These are phyloP conservation scores for Cinclus cinclus DNA, from an alignment of 2,113 vertebrate genomes.

Conservation along the genomic window DNA sequence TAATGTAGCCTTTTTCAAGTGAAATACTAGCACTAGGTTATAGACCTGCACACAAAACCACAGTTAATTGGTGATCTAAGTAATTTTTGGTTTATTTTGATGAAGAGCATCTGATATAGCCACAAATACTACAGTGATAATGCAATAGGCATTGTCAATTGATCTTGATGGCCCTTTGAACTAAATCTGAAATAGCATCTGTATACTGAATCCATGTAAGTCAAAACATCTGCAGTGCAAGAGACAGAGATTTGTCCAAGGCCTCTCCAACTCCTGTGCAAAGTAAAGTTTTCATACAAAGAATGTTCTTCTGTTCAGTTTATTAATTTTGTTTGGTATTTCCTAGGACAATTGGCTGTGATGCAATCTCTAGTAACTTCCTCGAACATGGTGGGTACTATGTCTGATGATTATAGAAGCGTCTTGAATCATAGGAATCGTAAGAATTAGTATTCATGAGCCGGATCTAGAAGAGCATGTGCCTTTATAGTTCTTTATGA, in stretches of 20 bases:
- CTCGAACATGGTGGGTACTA: neutral
- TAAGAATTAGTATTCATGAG: neutral
- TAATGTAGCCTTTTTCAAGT: neutral
- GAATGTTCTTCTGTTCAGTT: neutral
- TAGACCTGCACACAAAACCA: neutral
- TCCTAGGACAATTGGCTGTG: neutral
- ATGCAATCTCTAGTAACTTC: neutral
- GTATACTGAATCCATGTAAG: neutral
- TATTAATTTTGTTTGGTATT: neutral
- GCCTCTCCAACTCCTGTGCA: neutral
- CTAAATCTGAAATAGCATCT: neutral
- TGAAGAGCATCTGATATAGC: neutral
- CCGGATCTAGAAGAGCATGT: conserved; percentile 7
- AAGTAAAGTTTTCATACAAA: neutral
- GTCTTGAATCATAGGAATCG: neutral
- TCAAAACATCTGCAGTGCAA: neutral
- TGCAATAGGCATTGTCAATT: neutral
- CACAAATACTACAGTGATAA: neutral
- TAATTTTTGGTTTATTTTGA: neutral
- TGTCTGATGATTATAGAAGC: neutral
- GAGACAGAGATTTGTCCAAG: neutral
- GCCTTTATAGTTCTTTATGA: neutral
- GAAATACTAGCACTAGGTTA: neutral
- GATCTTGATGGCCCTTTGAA: neutral
- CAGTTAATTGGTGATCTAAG: neutral